Evolutionary conservation across 2,888 invertebrate genomes (phyloP), one percentile per base, ranked within the genome.

Genomic region (Orgyia antiqua): DNA sequence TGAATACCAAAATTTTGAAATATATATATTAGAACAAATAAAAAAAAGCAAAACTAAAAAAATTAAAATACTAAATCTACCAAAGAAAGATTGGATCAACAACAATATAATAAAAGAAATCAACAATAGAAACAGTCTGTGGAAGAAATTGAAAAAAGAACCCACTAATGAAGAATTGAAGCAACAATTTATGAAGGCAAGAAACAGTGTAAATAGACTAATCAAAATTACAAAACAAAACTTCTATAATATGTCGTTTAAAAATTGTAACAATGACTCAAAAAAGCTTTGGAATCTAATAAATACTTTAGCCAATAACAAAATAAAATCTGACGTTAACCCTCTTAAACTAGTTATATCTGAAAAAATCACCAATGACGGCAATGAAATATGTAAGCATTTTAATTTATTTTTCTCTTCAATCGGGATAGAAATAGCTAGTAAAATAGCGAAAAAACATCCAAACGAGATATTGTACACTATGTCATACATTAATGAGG

Each of bases 81-180:
- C 45, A 1, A 17, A 23, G 12, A 18, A 41, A n/a, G 47, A 51
- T 12, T 56, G 53, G 51, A 49, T 56, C 13, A 42, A 45, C 10
- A 42, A 35, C 21, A 18, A 35, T 3, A 33, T 53, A 0, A 38
- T 51, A n/a, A 6, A 23, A 4, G 25, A 13, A 17, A 54, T 57
- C 6, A 39, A 36, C 8, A n/a, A 28, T 10, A 40, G 52, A 27
- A 52, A 54, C 19, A 13, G n/a, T 2, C 1, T 50, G 19, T 49
- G 51, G 50, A 13, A 19, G 13, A 18, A 28, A 24, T 4, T 29
- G 1, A 44, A 45, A 13, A 25, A 30, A 5, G 27, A 41, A 8
- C 37, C 39, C 2, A 10, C 44, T 1, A 24, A 47, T n/a, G 15
- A 38, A 7, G 4, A 27, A 0, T n/a, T 42, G 8, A 31, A 28